Evolutionary conservation across 1,140 invertebrate species (phyloP).

Genomic region (Drosophila kohkoa): DNA sequence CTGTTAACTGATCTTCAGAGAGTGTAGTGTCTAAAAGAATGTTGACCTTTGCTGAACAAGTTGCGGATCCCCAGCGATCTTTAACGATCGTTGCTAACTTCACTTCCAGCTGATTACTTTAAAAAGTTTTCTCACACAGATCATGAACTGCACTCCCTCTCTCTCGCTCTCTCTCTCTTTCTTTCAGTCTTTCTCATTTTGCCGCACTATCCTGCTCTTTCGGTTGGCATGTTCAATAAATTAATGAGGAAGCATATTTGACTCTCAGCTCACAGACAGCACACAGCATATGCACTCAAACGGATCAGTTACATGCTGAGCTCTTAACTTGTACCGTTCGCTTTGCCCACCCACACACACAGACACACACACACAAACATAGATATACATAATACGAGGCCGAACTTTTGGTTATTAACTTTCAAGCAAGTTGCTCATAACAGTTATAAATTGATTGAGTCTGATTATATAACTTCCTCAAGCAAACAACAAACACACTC

Average conservation of each 20-base stretch:
- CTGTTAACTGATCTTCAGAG: background rate
- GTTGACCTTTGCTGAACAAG: background rate
- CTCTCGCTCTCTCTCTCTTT: background rate
- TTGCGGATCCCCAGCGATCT: background rate
- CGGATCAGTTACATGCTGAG: constrained; percentile 69
- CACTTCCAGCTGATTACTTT: constrained; percentile 12
- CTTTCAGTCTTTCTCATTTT: background rate
- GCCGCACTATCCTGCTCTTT: no score
- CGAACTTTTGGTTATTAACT: constrained; percentile 65
- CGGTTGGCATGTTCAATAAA: constrained; percentile 18
- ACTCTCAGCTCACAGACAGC: constrained; percentile 33
- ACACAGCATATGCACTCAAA: constrained; percentile 55
- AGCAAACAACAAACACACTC: constrained; percentile 41
- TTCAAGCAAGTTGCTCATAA: constrained; percentile 66
- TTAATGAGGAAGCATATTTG: constrained; percentile 65
- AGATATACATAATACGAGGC: constrained; percentile 22
- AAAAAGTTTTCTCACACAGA: constrained; percentile 36
- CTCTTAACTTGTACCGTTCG: constrained; percentile 32
- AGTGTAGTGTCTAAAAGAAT: background rate
- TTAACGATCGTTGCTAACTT: background rate
- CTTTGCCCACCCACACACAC: constrained; percentile 65
- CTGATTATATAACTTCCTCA: constrained; percentile 81
- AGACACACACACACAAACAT: constrained; percentile 10
- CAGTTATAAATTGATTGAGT: constrained; percentile 80
- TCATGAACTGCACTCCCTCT: constrained; percentile 12